Percentiles rank a stretch among this genome's conserved stretches.
These are phyloP conservation scores for Neotragus pygmaeus DNA, from an alignment of 2,113 vertebrate species.

Conservation along the genomic window DNA sequence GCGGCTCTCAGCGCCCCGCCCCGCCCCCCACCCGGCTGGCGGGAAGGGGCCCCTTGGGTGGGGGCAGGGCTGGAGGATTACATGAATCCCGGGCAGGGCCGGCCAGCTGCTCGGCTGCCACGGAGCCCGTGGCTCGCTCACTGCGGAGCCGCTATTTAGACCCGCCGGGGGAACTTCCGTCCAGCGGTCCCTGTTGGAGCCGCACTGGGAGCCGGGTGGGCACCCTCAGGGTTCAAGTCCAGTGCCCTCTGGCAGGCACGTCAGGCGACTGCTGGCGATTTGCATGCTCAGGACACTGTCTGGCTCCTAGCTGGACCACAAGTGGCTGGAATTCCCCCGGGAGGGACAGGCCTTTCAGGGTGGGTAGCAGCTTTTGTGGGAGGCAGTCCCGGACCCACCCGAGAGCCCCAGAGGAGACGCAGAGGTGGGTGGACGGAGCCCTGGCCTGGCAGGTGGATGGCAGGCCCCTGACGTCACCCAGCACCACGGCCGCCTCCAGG, in stretches of 20 bases:
- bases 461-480: not conserved
- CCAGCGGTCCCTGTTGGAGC: not conserved
- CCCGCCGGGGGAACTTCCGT: not conserved
- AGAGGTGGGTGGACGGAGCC: not conserved
- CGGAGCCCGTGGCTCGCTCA: not conserved
- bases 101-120: conserved; percentile 46
- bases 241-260: not conserved
- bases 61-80: conserved; percentile 20
- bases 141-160: not conserved
- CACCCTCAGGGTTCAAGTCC: not conserved
- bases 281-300: too few relatives aligned
- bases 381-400: not conserved
- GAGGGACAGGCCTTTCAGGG: not conserved
- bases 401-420: not conserved
- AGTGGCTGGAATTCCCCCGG: not conserved
- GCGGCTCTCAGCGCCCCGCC: accelerated
- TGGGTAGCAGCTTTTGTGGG: not conserved
- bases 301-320: not conserved
- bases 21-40: not conserved
- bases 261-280: not conserved
- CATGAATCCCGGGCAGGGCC: not conserved
- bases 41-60: not conserved
- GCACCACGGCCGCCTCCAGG: not conserved
- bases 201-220: not conserved
- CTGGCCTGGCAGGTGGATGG: not conserved